These are phyloP conservation scores for Scolopax rusticola DNA, from an alignment of 2,797 vertebrate species.

Conservation along the genomic window DNA sequence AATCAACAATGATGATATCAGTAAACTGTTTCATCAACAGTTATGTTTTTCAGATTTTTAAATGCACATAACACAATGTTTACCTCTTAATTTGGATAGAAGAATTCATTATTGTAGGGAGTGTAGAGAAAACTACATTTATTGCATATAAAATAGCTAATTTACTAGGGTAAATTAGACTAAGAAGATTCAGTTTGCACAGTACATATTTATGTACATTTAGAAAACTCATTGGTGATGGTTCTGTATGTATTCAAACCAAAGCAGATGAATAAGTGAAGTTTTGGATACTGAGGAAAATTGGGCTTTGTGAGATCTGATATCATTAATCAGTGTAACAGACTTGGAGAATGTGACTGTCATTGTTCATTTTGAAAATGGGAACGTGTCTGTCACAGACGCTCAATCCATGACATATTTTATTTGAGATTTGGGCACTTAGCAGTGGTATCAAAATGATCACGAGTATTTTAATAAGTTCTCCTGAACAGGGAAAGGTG, in stretches of 20 bases:
- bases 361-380: not conserved
- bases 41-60: conserved; percentile 71
- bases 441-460: not conserved
- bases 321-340: not conserved
- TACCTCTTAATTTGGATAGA: conserved; percentile 67
- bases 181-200: conserved; percentile 74
- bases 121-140: conserved; percentile 64
- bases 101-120: conserved; percentile 63
- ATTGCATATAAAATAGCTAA: conserved; percentile 73
- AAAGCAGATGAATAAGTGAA: conserved; percentile 60
- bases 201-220: conserved; percentile 56
- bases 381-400: not conserved
- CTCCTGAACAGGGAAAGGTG: not conserved
- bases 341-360: not conserved
- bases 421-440: not conserved
- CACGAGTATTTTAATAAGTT: not conserved
- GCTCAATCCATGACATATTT: not conserved
- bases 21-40: conserved; percentile 65
- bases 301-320: not conserved
- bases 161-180: conserved; percentile 77
- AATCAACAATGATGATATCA: conserved; percentile 63
- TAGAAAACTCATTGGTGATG: conserved; percentile 53
- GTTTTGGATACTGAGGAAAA: not conserved
- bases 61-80: conserved; percentile 67
- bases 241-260: conserved; percentile 12